These are phyloP conservation scores for Gobio occitaniae DNA, from an alignment of 2,797 vertebrate genomes.

Conservation along the genomic window DNA sequence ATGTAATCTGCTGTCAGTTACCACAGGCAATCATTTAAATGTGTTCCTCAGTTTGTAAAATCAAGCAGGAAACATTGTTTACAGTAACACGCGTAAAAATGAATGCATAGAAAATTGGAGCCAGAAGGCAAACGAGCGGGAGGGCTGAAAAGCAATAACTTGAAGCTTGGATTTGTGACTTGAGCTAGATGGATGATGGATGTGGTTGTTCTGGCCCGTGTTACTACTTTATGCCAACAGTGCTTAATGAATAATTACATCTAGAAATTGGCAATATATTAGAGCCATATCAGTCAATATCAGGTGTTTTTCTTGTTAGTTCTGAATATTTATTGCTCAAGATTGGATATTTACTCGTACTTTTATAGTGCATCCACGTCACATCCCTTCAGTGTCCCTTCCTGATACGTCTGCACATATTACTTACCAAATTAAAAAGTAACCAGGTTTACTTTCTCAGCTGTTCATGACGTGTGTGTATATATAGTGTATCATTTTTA, in stretches of 20 bases:
- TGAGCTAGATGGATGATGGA: not conserved
- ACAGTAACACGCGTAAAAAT: not conserved
- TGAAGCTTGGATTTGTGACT: not conserved
- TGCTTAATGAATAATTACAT: not conserved
- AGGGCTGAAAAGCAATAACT: not conserved
- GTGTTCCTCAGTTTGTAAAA: not conserved
- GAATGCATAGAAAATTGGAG: not conserved
- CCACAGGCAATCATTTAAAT: not conserved
- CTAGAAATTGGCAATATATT: not conserved
- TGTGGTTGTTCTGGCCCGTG: not conserved
- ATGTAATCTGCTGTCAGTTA: not conserved
- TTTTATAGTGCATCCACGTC: not conserved
- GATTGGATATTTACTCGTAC: not conserved
- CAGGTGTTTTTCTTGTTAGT: not conserved
- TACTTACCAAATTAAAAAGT: too few relatives aligned
- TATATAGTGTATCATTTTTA: too few relatives aligned
- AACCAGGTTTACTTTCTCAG: not conserved
- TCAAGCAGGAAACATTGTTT: not conserved
- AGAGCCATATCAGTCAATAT: not conserved
- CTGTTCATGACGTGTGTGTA: not conserved
- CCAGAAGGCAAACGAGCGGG: not conserved
- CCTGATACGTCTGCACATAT: not conserved
- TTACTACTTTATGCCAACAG: not conserved
- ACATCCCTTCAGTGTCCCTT: not conserved
- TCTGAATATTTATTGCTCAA: not conserved